Base-by-base conservation (phyloP, 1,140 invertebrate genomes). In the Drosophila sturtevanti region DNA sequence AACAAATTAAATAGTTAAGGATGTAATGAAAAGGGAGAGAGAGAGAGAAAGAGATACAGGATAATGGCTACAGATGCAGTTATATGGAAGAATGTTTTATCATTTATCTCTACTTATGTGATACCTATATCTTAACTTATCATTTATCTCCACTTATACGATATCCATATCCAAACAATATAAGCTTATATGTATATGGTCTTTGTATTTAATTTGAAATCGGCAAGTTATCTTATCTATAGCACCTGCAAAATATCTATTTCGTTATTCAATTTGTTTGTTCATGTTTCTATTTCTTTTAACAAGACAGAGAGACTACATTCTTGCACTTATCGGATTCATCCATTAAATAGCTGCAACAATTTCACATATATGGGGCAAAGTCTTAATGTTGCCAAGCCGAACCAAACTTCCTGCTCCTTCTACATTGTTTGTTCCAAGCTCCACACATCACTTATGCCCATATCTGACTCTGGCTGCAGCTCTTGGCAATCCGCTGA, bases 1-100 rank as follows among this genome's bases (percentile, higher is more conserved):
- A 34, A 24, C 54, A 63, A 72, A 72, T 72, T 68, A 72, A 72
- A 41, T 48, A 48, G 18, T 48, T 18, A 48, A 67, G 56, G 60
- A 64, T 59, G 34, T 35, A 18, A 16, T 12, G 12, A 10, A 16
- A 60, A 72, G 16, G 60, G 22, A 31, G 54, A 48, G 2, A 48
- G 41, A 48, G 2, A 48, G 27, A 31, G 6, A 21, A 21, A 21
- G 41, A 21, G 16, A 35, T n/a, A n/a, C n/a, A n/a, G n/a, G n/a
- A n/a, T n/a, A n/a, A n/a, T n/a, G n/a, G n/a, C n/a, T n/a, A n/a
- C n/a, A n/a, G n/a, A n/a, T n/a, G n/a, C n/a, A n/a, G n/a, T n/a
- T n/a, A n/a, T n/a, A n/a, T n/a, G n/a, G n/a, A n/a, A n/a, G n/a
- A n/a, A n/a, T n/a, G n/a, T n/a, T n/a, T n/a, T n/a, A n/a, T n/a